Evolutionary conservation across 2,113 vertebrate genomes (phyloP), one percentile per base, ranked within the genome.

Genomic region (Riparia riparia): DNA sequence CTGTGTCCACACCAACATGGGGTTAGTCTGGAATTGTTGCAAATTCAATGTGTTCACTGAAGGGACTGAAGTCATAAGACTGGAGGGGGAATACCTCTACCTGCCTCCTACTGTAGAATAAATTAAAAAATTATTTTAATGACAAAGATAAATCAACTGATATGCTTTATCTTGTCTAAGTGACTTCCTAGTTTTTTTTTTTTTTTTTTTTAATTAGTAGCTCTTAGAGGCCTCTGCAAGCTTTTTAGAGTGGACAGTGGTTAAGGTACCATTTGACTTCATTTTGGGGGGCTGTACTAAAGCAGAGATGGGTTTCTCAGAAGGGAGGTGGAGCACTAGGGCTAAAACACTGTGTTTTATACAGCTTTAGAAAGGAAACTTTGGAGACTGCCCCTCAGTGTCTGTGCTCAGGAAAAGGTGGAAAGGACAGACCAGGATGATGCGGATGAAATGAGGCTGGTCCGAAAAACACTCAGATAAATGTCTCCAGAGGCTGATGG

Each of bases 401-500:
- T 31, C 39, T 82, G n/a, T 12, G 10, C 17, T 74, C 32, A 17
- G 29, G 44, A 63, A 21, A 34, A 64, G 22, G 14, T 51, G 57
- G 51, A 5, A 78, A 51, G 11, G 13, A 14, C 14, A 77, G 45
- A 29, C 19, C 24, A 78, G 41, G 29, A 17, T n/a, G 25, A 18
- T 1, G 9, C n/a, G 54, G 22, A 37, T 5, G 7, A 26, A 85
- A 56, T 1, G 6, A 42, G 5, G 13, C 7, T 2, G 3, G 20
- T 17, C 28, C 70, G n/a, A 65, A 37, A 37, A 6, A 51, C 31
- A 15, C 10, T 21, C 13, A 28, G 21, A 20, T 28, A 28, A 87
- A 66, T 5, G 47, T 53, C 21, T 57, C 15, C 57, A 66, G 57
- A 49, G 26, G 24, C 18, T 57, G 22, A 2, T 29, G 26, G 18